Base-by-base conservation (phyloP, 2,113 vertebrate genomes). In the Nannobrachium achirus region DNA sequence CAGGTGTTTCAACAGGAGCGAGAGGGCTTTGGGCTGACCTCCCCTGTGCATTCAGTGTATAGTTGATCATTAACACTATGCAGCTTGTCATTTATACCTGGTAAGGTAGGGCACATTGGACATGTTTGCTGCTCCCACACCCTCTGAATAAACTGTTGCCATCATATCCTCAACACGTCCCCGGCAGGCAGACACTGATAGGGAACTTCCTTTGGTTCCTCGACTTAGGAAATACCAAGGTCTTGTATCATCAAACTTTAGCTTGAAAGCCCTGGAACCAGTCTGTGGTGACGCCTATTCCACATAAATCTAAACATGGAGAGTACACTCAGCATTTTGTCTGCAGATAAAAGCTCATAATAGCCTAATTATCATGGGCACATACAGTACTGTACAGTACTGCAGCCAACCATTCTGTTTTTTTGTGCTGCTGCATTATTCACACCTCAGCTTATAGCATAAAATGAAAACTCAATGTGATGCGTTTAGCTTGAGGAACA, bases 201-300 rank as follows among this genome's bases (percentile, higher is more conserved):
- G 66, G 51, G 65, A 63, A 79, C 83, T 87, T 90, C 83, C 83
- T 81, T 63, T 56, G 16, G 59, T 87, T 86, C 80, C 83, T 71
- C 78, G 68, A 10, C 6, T 4, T 8, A 68, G 83, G 83, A 87
- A 88, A 85, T 76, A 63, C 68, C 86, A 73, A 20, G 14, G 58
- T 76, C 61, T 66, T 73, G 62, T 44, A 64, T 81, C 50, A 75
- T 61, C 5, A 25, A 16, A n/a, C 57, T 6, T 42, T 55, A 9
- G 49, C 20, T 25, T 11, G 6, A 45, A 4, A 48, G 13, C 11
- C 45, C 45, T 14, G 10, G 46, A 58, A 39, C 52, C 8, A 5
- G 8, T 2, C 5, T 48, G 11, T 6, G 25, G 25, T 33, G 25
- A 33, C 14, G 59, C 4, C 10, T 16, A n/a, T 15, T 10, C 49